Evolutionary conservation across 1,140 invertebrate species (phyloP), one percentile per base, ranked within the genome.

Genomic region (Heliconius himera): DNA sequence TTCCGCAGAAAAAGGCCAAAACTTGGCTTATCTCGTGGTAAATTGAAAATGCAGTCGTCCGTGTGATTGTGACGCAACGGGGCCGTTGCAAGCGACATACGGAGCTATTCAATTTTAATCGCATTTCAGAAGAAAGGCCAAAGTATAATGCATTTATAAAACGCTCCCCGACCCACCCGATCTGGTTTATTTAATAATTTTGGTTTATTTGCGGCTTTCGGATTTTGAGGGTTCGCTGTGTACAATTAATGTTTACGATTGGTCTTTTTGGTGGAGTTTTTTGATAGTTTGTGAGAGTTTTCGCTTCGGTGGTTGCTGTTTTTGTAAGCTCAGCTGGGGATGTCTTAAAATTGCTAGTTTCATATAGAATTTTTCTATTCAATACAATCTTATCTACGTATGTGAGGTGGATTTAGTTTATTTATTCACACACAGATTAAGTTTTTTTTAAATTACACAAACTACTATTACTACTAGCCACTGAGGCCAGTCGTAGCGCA

Each of bases 91-190:
- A 77, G 82, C 88, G 93, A 91, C 91, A 93, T 93, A 93, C 90
- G 92, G 92, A 92, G 83, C 91, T 93, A 92, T 94, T 92, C 93
- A 93, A 93, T 93, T 93, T 94, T 94, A 93, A 94, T 94, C 93
- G 91, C 87, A 94, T 94, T 93, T 93, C 91, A 91, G 90, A 91
- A 93, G 90, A 94, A 94, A 93, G 90, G 91, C 90, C 90, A 91
- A 89, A 85, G 89, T 85, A 94, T 94, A 93, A 92, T 89, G 91
- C 89, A 87, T 88, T 86, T 91, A 93, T 92, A 93, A 94, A 92
- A 90, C 87, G 88, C 80, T 89, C 86, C 86, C 89, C 89, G 82
- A 83, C 79, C n/a, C 6, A 36, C 33, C 33, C 33, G 60, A 26
- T 66, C 79, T 82, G 83, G 86, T 85, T 88, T 82, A 88, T 81